Base-by-base conservation (phyloP, 2,888 invertebrate species). In the Crematogaster levior region DNA sequence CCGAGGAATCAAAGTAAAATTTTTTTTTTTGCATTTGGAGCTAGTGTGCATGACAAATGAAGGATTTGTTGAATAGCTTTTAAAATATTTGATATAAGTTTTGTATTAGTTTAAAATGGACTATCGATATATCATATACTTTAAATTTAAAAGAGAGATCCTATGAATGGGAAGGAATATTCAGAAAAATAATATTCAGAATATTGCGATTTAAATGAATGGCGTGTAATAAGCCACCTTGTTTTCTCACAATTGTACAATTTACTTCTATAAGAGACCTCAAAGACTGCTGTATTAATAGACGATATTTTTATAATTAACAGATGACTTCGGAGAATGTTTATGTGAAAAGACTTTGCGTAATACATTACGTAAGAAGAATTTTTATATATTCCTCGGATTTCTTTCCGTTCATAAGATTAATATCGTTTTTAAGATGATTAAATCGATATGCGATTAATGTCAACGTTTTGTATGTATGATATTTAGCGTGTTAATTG, bases 401-500 rank as follows among this genome's bases (percentile, higher is more conserved):
- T 56, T 68, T 79, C 77, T 79, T 68, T 79, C 77, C 77, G 77
- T 79, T 79, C 77, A 79, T 79, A 79, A 56, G 77, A 79, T 68
- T 79, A 10, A 46, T 75, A 65, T 68, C 56, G 56, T 68, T 79
- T 56, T 56, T 66, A 68, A 79, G 56, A 7, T n/a, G 34, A 79
- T 68, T 77, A 66, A 68, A 46, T 68, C 43, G n/a, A 56, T 51
- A 51, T 58, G 34, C 12, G 9, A 77, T 79, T 79, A 79, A 68
- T 43, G 30, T 79, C 53, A 46, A 61, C 43, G 15, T 82, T 82
- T 61, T 43, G 27, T 82, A 65, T 37, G 56, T 80, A 68, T 24
- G 66, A 68, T 60, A 82, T 48, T 75, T 66, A 58, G 66, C 80
- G 24, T 79, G 58, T 66, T 79, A 82, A 60, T 51, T 68, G 80